Evolutionary conservation across 2,113 vertebrate genomes (phyloP).

Genomic region (Bujurquina vittata): DNA sequence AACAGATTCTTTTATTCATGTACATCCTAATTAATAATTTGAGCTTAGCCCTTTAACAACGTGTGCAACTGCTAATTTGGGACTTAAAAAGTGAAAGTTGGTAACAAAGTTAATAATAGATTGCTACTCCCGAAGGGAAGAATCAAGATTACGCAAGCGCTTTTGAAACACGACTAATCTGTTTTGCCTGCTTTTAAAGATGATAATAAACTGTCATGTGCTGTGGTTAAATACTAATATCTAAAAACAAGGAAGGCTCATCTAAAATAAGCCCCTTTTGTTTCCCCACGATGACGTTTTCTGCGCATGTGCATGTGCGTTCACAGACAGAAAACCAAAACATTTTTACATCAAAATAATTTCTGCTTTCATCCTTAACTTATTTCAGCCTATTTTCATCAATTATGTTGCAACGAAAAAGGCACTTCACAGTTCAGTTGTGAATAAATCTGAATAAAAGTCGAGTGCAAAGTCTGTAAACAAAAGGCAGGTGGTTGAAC

Average conservation of each 20-base stretch:
- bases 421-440: not conserved
- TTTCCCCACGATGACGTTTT: not conserved
- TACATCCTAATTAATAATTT: not conserved
- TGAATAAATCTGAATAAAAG: not conserved
- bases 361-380: not conserved
- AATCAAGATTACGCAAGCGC: not conserved
- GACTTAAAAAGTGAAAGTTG: not conserved
- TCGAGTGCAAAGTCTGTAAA: not conserved
- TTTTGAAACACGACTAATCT: conserved; percentile 15
- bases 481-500: conserved; percentile 1
- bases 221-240: not conserved
- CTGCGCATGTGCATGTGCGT: not conserved
- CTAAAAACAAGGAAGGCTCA: not conserved
- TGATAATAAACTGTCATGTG: conserved; percentile 16
- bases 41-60: not conserved
- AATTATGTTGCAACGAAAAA: not conserved
- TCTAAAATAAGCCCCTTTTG: not conserved
- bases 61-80: not conserved
- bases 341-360: not conserved
- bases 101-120: not conserved
- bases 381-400: not conserved
- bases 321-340: not conserved
- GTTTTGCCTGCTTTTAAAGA: not conserved
- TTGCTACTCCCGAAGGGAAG: not conserved
- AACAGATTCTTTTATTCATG: not conserved